A percentile compares a stretch with the other conserved stretches of the same genome.
Evolutionary conservation across 2,113 vertebrate genomes (phyloP).

Genomic region (Urocynchramus pylzowi): DNA sequence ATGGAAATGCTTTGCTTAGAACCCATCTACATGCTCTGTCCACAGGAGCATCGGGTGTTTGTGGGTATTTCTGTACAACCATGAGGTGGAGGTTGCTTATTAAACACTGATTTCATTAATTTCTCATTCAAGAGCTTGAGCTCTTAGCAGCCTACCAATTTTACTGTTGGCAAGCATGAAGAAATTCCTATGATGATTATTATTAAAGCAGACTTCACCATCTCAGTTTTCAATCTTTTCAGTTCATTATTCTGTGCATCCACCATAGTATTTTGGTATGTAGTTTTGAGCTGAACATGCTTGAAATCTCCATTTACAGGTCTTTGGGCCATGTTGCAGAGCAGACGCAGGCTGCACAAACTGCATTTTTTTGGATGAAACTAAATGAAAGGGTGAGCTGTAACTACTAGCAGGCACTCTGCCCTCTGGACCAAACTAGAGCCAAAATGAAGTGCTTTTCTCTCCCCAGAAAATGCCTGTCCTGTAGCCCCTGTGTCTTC

Average conservation of each 20-base stretch:
- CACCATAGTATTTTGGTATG: not conserved
- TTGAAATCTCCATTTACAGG: not conserved
- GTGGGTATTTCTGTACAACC: not conserved
- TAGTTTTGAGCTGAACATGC: not conserved
- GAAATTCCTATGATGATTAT: not conserved
- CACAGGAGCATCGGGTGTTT: accelerated
- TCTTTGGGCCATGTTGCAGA: not conserved
- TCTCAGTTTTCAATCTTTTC: not conserved
- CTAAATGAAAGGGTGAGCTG: not conserved
- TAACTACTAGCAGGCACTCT: not conserved
- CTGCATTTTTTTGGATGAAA: not conserved
- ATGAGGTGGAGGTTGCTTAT: not conserved
- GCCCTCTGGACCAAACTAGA: not conserved
- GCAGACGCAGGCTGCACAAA: not conserved
- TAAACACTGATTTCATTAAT: not conserved
- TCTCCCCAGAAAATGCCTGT: not conserved
- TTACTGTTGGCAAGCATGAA: not conserved
- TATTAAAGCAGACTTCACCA: not conserved
- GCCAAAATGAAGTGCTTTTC: not conserved
- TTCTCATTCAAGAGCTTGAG: not conserved
- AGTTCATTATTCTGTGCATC: not conserved
- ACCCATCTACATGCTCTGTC: not conserved
- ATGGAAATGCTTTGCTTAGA: not conserved
- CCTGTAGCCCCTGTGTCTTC: not conserved
- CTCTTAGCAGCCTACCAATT: not conserved